These are phyloP conservation scores for Hirtodrosophila confusa DNA, from an alignment of 2,888 invertebrate genomes.

Conservation along the genomic window DNA sequence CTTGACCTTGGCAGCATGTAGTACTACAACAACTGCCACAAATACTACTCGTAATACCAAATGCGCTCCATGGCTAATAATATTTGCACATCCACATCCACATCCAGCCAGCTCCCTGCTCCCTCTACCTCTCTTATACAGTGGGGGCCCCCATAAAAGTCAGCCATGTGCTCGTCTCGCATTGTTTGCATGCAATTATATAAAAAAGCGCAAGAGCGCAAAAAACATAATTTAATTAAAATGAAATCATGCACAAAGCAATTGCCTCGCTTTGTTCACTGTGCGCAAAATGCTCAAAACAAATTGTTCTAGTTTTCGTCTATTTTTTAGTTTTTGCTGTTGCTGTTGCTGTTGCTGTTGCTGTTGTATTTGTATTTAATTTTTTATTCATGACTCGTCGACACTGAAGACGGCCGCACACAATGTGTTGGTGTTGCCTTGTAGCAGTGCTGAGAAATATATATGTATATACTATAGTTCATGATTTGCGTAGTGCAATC, in stretches of 20 bases:
- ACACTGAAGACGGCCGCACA: slow-evolving; percentile 67
- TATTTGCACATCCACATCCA: slow-evolving; percentile 67
- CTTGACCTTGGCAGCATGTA: slow-evolving; percentile 72
- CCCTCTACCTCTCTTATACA: no score
- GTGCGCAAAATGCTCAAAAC: slow-evolving; percentile 64
- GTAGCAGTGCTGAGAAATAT: slow-evolving; percentile 30
- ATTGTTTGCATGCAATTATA: slow-evolving; percentile 77
- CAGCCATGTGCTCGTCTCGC: slow-evolving; percentile 50
- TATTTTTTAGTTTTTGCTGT: slow-evolving; percentile 36
- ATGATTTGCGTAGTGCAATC: slow-evolving; percentile 55
- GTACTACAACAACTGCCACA: slow-evolving; percentile 46
- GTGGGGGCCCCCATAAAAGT: slow-evolving; percentile 17
- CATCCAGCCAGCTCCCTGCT: no score
- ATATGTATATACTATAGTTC: slow-evolving; percentile 26
- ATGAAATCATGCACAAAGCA: slow-evolving; percentile 79
- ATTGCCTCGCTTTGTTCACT: slow-evolving; percentile 78
- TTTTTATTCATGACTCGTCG: slow-evolving; percentile 74
- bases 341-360: slow-evolving; percentile 22
- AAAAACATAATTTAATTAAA: slow-evolving; percentile 77
- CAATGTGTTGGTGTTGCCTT: slow-evolving; percentile 56
- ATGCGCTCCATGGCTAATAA: slow-evolving; percentile 56
- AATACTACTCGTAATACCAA: slow-evolving; percentile 58
- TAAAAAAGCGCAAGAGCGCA: slow-evolving; percentile 53
- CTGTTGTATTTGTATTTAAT: slow-evolving; percentile 34
- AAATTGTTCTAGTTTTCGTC: slow-evolving; percentile 76